These are phyloP conservation scores for Drosophila tanythrix DNA, from an alignment of 2,888 invertebrate genomes.

Conservation along the genomic window DNA sequence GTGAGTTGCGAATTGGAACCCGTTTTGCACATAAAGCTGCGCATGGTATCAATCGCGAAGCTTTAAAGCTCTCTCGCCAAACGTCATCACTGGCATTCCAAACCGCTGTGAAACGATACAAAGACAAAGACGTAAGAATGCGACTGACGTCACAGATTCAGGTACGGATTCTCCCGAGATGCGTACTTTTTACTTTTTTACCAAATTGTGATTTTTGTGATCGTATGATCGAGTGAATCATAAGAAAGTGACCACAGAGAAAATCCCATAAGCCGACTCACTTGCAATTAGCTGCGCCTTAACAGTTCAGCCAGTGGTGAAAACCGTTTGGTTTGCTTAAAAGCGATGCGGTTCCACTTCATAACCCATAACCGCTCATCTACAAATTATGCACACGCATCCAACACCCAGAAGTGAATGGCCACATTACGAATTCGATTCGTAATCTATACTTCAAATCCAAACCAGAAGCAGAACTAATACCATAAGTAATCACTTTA, in stretches of 20 bases:
- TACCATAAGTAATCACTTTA: not conserved
- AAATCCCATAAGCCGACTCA: constrained; percentile 36
- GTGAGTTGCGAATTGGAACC: not conserved
- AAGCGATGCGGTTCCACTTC: constrained; percentile 56
- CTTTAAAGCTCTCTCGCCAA: constrained; percentile 24
- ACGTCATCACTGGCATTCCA: constrained; percentile 14
- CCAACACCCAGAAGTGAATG: constrained; percentile 50
- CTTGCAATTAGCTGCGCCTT: constrained; percentile 35
- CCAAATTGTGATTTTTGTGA: constrained; percentile 1
- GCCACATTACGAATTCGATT: not conserved
- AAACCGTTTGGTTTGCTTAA: constrained; percentile 5
- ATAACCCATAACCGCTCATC: constrained; percentile 25
- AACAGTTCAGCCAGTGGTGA: not conserved
- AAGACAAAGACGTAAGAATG: constrained; percentile 28
- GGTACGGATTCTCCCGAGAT: constrained; percentile 16
- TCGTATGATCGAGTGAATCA: constrained; percentile 34
- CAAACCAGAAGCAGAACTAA: not conserved
- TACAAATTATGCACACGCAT: constrained; percentile 71
- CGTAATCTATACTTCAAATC: not conserved
- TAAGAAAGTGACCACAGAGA: constrained; percentile 23
- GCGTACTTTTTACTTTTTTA: not conserved
- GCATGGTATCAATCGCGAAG: not conserved
- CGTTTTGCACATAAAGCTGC: constrained; percentile 3
- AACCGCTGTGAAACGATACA: not conserved
- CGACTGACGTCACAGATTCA: constrained; percentile 41